These are phyloP conservation scores for Chesias legatella DNA, from an alignment of 2,888 invertebrate species.

Conservation along the genomic window DNA sequence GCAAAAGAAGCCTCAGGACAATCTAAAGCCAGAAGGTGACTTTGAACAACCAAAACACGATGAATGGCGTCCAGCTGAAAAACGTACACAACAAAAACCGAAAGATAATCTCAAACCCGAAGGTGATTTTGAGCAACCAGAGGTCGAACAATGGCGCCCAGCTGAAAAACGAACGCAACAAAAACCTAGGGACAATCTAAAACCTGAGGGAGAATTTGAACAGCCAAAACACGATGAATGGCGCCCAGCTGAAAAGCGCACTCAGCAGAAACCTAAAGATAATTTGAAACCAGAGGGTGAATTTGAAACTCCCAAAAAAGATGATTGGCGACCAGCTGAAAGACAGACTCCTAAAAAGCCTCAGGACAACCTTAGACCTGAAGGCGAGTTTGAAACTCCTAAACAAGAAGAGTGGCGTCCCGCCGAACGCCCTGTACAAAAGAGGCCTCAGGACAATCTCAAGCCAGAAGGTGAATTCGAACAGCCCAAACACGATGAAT, in stretches of 20 bases:
- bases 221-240: slow-evolving; percentile 46
- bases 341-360: slow-evolving; percentile 53
- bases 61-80: slow-evolving; percentile 56
- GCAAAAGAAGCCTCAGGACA: slow-evolving; percentile 41
- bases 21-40: slow-evolving; percentile 70
- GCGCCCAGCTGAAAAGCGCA: slow-evolving; percentile 49
- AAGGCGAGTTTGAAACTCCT: slow-evolving; percentile 38
- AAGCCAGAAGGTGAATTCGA: slow-evolving; percentile 79
- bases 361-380: slow-evolving; percentile 59
- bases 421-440: slow-evolving; percentile 51
- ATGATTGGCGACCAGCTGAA: slow-evolving; percentile 66
- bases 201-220: slow-evolving; percentile 79
- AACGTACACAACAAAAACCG: slow-evolving; percentile 54
- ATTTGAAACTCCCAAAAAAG: slow-evolving; percentile 67
- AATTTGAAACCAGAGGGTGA: slow-evolving; percentile 81
- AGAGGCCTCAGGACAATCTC: slow-evolving; percentile 80
- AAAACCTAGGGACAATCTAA: slow-evolving; percentile 74
- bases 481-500: slow-evolving; percentile 37
- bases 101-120: slow-evolving; percentile 43
- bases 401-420: slow-evolving; percentile 58
- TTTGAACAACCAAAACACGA: slow-evolving; percentile 49
- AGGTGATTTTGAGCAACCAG: slow-evolving; percentile 71
- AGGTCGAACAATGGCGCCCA: slow-evolving; percentile 47
- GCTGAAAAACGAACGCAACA: slow-evolving; percentile 39
- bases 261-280: slow-evolving; percentile 76